Evolutionary conservation across 2,888 invertebrate species (phyloP).

Genomic region (Ochropacha duplaris): DNA sequence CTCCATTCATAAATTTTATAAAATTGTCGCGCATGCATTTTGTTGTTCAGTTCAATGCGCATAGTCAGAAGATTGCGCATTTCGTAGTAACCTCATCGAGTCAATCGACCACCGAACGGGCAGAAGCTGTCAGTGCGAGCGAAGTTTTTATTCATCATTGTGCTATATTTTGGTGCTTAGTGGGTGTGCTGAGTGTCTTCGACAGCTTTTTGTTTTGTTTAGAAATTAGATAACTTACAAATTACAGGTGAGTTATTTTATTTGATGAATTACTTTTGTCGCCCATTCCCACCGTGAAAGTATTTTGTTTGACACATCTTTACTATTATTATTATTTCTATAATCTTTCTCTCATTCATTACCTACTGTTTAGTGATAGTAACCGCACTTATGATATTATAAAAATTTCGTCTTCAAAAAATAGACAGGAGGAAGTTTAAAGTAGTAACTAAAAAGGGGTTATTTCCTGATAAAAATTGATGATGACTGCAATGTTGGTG

Average conservation of each 20-base stretch:
- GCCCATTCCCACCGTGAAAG: conserved; percentile 1
- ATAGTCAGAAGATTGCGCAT: conserved; percentile 83
- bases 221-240: conserved; percentile 57
- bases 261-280: conserved; percentile 5
- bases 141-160: conserved; percentile 60
- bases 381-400: too few species aligned
- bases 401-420: not conserved
- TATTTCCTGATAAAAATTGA: not conserved
- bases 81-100: conserved; percentile 72
- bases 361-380: too few species aligned
- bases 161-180: conserved; percentile 77
- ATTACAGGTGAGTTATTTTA: conserved; percentile 59
- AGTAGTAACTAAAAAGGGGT: not conserved
- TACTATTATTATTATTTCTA: too few species aligned
- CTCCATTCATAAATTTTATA: conserved; percentile 1
- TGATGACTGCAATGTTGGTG: conserved; percentile 30
- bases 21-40: conserved; percentile 68
- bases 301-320: not conserved
- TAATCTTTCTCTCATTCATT: too few species aligned
- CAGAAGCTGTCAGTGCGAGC: conserved; percentile 58
- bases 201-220: conserved; percentile 54
- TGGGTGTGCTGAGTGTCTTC: conserved; percentile 69
- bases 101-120: conserved; percentile 65
- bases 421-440: not conserved
- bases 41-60: conserved; percentile 71